Base-by-base conservation (phyloP, 37 sponge, comb jelly and placozoan genomes). In the Geodia barretti region DNA sequence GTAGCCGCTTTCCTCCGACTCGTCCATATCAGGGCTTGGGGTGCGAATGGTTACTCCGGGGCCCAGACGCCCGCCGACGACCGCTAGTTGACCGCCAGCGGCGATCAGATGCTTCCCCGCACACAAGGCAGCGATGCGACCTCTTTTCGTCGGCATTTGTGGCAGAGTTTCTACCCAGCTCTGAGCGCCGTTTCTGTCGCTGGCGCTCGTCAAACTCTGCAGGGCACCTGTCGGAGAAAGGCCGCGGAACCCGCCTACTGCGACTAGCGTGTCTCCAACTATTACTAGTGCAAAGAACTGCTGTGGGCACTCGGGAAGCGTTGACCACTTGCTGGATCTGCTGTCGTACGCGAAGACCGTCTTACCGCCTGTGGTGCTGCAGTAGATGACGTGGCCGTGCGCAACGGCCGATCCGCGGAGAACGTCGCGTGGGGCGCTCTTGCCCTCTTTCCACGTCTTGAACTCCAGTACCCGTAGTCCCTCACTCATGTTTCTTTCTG, bases 281-380 rank as follows among this genome's bases (percentile, higher is more conserved):
- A 54, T 5, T 5, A 24, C 60, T n/a, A 74, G 59, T 24, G 75
- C 26, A 41, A 74, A 74, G 4, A 43, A 23, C 39, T 74, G 58
- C 21, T 37, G 23, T 5, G 75, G 75, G 24, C 75, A 74, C 30
- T 24, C 54, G 24, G 75, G 75, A 19, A 74, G 59, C 11, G 31
- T 29, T 25, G 75, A 74, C 75, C 75, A 74, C 28, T 47, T 19
- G 24, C 30, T 14, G 26, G 60, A 19, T 3, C 42, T 29, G 7
- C 58, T 39, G 43, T 74, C 75, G 24, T 74, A 74, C 20, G 5
- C 75, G 39, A 43, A 54, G 5, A 74, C 30, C 39, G 43, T 41
- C 40, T 29, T 41, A 41, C 58, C 28, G 42, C 24, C 23, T 7
- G 75, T 25, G 3, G 58, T 21, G 21, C 59, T 43, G 26, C 23